Percentiles rank a stretch among this genome's conserved stretches.
phyloP scores from a whole-genome alignment of 2,113 vertebrate species.

The Oryzias javanicus region DNA sequence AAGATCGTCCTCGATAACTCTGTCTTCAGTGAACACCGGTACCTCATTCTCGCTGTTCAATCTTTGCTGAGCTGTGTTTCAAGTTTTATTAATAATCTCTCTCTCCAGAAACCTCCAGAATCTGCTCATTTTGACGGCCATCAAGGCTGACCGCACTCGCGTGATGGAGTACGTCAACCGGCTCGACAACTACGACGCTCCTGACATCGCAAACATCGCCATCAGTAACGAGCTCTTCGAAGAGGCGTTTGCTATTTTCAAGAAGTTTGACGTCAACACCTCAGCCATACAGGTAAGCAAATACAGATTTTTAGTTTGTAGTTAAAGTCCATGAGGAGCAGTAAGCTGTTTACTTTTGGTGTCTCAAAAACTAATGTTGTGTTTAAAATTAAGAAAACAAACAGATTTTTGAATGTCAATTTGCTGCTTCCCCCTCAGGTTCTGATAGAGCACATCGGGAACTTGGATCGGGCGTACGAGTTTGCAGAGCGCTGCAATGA shows the following conservation, averaged over 20 bases:
- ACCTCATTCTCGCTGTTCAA: background rate
- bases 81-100: too few species aligned
- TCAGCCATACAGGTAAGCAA: slow-evolving; percentile 86
- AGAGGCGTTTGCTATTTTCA: slow-evolving; percentile 90
- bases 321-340: background rate
- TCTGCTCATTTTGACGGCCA: slow-evolving; percentile 89
- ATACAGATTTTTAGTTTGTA: too few species aligned
- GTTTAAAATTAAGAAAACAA: background rate
- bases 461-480: slow-evolving; percentile 88
- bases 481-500: slow-evolving; percentile 89
- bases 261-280: slow-evolving; percentile 91
- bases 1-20: slow-evolving; percentile 93
- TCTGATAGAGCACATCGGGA: slow-evolving; percentile 88
- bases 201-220: slow-evolving; percentile 90
- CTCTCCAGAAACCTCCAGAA: slow-evolving; percentile 89
- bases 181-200: slow-evolving; percentile 90
- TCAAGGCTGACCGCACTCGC: slow-evolving; percentile 88
- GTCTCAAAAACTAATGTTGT: background rate
- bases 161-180: slow-evolving; percentile 93
- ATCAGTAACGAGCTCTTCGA: slow-evolving; percentile 90
- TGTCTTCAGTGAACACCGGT: slow-evolving; percentile 93
- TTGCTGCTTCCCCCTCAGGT: slow-evolving; percentile 71
- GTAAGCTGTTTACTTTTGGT: background rate
- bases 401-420: background rate
- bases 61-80: too few species aligned